Percentiles rank a stretch among this genome's conserved stretches.
Conservation (phyloP, 2,113 vertebrate species). For the Ciconia boyciana region DNA sequence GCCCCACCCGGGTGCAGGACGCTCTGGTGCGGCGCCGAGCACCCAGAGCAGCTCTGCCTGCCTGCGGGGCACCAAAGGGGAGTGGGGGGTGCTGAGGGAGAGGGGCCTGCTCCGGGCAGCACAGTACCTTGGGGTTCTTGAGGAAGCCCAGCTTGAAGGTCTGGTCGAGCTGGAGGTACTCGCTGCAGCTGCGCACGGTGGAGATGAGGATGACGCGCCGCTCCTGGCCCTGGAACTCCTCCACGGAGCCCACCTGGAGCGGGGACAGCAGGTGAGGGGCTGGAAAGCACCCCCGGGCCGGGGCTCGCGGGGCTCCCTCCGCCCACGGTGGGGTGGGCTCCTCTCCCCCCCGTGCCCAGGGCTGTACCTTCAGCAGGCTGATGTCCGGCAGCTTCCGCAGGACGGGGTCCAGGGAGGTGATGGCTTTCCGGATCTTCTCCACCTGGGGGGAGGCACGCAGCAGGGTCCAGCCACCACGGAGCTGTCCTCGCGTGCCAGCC, state of each 20-base stretch:
- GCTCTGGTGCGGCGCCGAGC: background rate
- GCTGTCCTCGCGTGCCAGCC: background rate
- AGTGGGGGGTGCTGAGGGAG: background rate
- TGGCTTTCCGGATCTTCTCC: constrained; percentile 85
- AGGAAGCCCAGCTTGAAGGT: constrained; percentile 90
- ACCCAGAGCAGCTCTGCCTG: background rate
- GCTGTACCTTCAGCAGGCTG: constrained; percentile 78
- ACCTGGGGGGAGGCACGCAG: constrained; percentile 70
- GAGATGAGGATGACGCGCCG: constrained; percentile 88
- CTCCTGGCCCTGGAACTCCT: constrained; percentile 97
- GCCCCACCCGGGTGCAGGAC: background rate
- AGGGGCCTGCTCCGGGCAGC: rapidly evolving
- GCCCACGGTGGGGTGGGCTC: background rate
- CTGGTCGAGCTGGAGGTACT: constrained; percentile 72
- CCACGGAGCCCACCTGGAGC: constrained; percentile 90
- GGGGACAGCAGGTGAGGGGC: background rate
- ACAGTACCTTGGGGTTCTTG: constrained; percentile 85
- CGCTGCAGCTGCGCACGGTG: constrained; percentile 82
- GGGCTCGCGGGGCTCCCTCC: background rate
- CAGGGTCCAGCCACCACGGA: background rate
- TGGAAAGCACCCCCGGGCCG: background rate
- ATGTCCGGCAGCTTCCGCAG: constrained; percentile 67
- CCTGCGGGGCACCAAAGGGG: background rate
- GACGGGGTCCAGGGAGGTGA: constrained; percentile 66
- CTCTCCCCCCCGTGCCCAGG: rapidly evolving